phyloP scores from a whole-genome alignment of 2,888 invertebrate species.

The Helleia helle region DNA sequence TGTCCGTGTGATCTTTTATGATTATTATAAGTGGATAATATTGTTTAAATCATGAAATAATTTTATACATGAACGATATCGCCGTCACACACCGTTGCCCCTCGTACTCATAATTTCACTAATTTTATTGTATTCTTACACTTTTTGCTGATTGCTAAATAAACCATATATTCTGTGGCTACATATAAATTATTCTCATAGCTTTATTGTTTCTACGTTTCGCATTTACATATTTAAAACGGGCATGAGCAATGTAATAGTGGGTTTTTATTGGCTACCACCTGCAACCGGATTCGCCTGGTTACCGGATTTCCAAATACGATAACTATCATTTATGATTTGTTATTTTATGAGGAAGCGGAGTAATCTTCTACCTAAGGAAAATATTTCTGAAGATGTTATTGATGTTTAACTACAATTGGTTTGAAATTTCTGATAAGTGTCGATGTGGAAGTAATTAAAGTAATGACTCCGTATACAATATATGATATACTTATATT shows the following conservation, averaged over 20 bases:
- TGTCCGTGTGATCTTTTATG: not conserved
- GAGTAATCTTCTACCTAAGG: no score
- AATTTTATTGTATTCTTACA: slow-evolving; percentile 3
- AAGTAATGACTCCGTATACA: no score
- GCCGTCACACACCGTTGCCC: not conserved
- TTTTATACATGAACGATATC: slow-evolving; percentile 5
- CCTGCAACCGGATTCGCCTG: no score
- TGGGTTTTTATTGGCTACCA: not conserved
- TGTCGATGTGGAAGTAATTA: no score
- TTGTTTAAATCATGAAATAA: slow-evolving; percentile 3
- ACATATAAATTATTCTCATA: slow-evolving; percentile 7
- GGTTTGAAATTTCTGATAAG: no score
- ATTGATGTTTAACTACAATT: no score
- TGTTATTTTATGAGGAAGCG: no score
- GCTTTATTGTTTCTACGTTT: slow-evolving; percentile 6
- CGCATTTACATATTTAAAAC: not conserved
- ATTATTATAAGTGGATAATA: not conserved
- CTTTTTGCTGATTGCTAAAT: slow-evolving; percentile 13
- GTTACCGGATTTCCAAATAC: no score
- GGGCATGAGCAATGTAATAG: not conserved
- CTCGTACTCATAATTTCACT: slow-evolving; percentile 6
- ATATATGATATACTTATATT: no score
- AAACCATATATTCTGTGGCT: slow-evolving; percentile 8
- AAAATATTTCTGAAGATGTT: no score
- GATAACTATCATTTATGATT: no score